Evolutionary conservation across 2,888 invertebrate species (phyloP).

Genomic region (Orgyia antiqua): DNA sequence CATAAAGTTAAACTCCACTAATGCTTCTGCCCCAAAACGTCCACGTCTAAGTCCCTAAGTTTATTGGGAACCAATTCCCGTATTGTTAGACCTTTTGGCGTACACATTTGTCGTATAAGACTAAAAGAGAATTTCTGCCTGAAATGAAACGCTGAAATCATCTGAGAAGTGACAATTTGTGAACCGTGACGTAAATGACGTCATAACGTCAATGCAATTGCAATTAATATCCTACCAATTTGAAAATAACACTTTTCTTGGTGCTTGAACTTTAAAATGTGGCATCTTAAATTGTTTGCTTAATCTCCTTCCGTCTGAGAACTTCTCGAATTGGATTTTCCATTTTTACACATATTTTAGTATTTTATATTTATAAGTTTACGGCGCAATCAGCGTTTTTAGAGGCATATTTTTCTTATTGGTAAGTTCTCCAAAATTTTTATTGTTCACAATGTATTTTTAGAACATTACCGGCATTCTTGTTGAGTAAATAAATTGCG

Average conservation of each 20-base stretch:
- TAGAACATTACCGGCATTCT: slow-evolving; percentile 21
- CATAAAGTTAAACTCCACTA: no score
- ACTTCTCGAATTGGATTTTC: slow-evolving; percentile 8
- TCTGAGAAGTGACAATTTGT: slow-evolving; percentile 26
- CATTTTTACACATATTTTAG: slow-evolving; percentile 20
- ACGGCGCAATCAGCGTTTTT: no score
- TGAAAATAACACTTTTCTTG: slow-evolving; percentile 2
- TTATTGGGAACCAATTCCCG: no score
- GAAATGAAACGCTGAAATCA: slow-evolving; percentile 30
- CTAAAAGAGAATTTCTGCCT: slow-evolving; percentile 12
- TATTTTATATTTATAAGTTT: no score
- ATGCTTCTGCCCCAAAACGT: no score
- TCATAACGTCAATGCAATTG: slow-evolving; percentile 11
- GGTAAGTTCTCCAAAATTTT: slow-evolving; percentile 19
- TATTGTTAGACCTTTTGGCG: no score
- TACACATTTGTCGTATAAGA: no score
- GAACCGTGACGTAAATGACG: slow-evolving; percentile 21
- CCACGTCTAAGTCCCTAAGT: no score
- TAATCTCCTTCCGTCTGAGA: no score
- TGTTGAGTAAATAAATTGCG: slow-evolving; percentile 28
- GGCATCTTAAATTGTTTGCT: no score
- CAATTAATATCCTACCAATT: slow-evolving; percentile 24
- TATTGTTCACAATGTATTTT: slow-evolving; percentile 1
- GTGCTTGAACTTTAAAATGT: no score
- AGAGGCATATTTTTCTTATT: no score